Evolutionary conservation across 2,888 invertebrate species (phyloP).

Genomic region (Amphipyra berbera): DNA sequence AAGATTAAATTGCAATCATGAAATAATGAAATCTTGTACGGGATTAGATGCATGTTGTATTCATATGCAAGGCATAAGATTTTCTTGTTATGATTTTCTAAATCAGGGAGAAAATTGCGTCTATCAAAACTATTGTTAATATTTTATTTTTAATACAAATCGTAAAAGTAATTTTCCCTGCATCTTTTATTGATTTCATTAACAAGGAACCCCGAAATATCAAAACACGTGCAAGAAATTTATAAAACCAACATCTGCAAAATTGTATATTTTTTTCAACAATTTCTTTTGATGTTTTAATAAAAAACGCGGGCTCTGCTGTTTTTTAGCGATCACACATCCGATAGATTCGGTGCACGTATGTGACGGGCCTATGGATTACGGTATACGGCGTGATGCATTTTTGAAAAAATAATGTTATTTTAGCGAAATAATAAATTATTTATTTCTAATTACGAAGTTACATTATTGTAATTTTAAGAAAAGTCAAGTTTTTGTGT

Average conservation of each 20-base stretch:
- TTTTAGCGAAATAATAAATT: neutral
- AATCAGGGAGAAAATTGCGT: no score
- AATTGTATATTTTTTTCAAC: constrained; percentile 81
- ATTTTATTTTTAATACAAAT: no score
- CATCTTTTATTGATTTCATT: neutral
- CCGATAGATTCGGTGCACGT: constrained; percentile 78
- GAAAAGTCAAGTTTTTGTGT: no score
- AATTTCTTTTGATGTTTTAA: constrained; percentile 78
- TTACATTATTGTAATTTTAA: no score
- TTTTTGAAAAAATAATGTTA: constrained; percentile 18
- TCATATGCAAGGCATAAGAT: no score
- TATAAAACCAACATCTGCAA: constrained; percentile 89
- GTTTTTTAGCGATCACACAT: constrained; percentile 84
- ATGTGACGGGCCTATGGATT: constrained; percentile 54
- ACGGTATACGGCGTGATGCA: constrained; percentile 48
- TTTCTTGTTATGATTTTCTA: no score
- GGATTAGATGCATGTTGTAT: no score
- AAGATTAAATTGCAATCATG: no score
- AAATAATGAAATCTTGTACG: no score
- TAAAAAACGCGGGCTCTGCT: constrained; percentile 76
- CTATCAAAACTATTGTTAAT: no score
- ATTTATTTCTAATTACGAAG: neutral
- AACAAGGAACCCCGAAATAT: constrained; percentile 55
- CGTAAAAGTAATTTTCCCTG: no score
- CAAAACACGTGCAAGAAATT: constrained; percentile 88